These are phyloP conservation scores for Ailurus styani DNA, from an alignment of 2,113 vertebrate genomes.

Conservation along the genomic window DNA sequence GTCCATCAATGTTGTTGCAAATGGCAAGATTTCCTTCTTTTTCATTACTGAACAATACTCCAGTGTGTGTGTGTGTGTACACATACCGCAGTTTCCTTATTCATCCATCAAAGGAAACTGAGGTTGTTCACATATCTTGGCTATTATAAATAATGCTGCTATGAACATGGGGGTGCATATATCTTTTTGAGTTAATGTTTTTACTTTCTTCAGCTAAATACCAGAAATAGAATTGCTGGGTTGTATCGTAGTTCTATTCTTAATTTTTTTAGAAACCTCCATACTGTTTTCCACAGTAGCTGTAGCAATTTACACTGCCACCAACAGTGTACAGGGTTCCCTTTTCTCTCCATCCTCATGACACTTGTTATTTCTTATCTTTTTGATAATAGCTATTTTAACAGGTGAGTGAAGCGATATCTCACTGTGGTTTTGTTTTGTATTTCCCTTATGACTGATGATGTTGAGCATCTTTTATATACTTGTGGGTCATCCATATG, in stretches of 20 bases:
- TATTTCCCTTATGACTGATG: background rate
- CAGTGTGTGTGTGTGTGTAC: background rate
- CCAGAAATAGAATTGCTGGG: background rate
- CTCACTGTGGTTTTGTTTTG: background rate
- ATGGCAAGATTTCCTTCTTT: background rate
- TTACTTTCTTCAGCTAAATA: background rate
- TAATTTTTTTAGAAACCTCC: background rate
- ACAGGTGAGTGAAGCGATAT: background rate
- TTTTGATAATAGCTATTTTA: background rate
- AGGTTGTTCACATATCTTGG: background rate
- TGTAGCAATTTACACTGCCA: background rate
- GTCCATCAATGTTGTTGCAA: background rate
- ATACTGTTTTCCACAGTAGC: background rate
- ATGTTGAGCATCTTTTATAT: background rate
- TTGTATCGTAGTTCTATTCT: background rate
- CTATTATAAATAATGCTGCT: background rate
- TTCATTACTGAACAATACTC: background rate
- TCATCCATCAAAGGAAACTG: background rate
- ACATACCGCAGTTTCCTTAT: background rate
- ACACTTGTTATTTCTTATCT: background rate
- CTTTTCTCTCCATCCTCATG: background rate
- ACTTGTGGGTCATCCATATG: background rate
- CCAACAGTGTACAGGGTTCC: background rate
- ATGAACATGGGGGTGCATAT: background rate
- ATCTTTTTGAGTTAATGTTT: background rate